Conservation (phyloP, 2,113 vertebrate genomes). For the Nothoprocta pentlandii region DNA sequence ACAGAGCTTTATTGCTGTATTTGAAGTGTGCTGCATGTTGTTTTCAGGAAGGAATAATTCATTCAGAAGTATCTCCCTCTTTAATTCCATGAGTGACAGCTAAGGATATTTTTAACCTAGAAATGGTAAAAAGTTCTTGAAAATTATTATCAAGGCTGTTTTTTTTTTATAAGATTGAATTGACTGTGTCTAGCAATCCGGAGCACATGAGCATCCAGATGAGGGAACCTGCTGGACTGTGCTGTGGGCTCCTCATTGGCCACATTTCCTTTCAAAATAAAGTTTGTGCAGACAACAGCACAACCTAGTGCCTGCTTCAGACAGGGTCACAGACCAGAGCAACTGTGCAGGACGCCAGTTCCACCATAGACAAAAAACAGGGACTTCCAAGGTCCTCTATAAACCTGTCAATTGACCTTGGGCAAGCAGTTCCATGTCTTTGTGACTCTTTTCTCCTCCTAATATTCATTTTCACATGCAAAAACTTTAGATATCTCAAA, state of each 20-base stretch:
- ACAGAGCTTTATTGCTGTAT: slow-evolving; percentile 12
- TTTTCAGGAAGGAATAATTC: slow-evolving; percentile 25
- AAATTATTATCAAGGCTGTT: not conserved
- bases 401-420: not conserved
- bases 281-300: not conserved
- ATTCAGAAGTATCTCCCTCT: not conserved
- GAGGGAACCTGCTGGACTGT: not conserved
- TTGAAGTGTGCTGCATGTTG: not conserved
- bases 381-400: not conserved
- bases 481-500: not conserved
- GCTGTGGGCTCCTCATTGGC: not conserved
- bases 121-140: not conserved
- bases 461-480: not conserved
- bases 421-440: not conserved
- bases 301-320: not conserved
- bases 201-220: not conserved
- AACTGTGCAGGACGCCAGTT: rapidly evolving
- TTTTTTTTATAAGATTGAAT: rapidly evolving
- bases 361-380: not conserved
- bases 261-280: not conserved
- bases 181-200: not conserved
- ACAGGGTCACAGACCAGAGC: not conserved
- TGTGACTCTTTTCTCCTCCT: not conserved
- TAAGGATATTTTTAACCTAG: not conserved
- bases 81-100: not conserved